phyloP scores from a whole-genome alignment of 2,797 vertebrate genomes.

The Myotis planiceps region DNA sequence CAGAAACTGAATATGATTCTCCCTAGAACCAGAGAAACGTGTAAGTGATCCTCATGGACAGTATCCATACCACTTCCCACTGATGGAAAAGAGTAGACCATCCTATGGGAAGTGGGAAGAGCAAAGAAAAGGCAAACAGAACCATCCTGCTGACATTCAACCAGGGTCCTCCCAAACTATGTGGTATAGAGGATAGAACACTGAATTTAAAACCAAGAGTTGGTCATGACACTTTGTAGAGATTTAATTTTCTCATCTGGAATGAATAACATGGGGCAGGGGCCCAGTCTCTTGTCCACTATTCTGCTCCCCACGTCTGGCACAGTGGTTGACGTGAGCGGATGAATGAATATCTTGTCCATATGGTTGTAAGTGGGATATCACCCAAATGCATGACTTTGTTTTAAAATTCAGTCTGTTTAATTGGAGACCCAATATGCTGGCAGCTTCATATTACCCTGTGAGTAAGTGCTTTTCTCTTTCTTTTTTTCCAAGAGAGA shows the following conservation, averaged over 20 bases:
- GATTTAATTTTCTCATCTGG: not conserved
- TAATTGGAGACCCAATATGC: not conserved
- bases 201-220: not conserved
- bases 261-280: not conserved
- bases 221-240: not conserved
- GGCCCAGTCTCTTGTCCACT: not conserved
- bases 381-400: not conserved
- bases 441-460: not conserved
- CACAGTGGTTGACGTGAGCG: not conserved
- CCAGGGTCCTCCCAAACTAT: not conserved
- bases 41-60: not conserved
- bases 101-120: not conserved
- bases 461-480: not conserved
- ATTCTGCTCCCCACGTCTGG: not conserved
- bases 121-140: not conserved
- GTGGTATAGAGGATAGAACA: not conserved
- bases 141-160: not conserved
- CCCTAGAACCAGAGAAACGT: not conserved
- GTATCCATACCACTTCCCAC: no score
- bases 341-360: not conserved
- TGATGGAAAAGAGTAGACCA: not conserved
- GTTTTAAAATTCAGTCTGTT: constrained; percentile 38
- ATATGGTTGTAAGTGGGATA: not conserved
- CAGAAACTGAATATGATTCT: not conserved
- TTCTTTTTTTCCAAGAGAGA: not conserved